Evolutionary conservation across 2,888 invertebrate species (phyloP).

Genomic region (Cybosia mesomella): DNA sequence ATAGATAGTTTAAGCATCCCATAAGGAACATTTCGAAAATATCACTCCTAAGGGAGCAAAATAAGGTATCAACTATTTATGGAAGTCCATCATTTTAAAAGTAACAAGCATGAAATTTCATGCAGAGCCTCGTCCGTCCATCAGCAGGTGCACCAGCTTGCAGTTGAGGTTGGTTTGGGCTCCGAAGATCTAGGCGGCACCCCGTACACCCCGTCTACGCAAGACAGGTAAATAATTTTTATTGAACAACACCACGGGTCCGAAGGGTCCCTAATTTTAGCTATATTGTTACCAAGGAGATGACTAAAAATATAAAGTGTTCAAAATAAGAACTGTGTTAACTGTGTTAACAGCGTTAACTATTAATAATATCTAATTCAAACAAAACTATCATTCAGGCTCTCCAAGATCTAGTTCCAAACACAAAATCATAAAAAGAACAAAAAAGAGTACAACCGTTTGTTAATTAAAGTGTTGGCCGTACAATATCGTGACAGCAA

Average conservation of each 20-base stretch:
- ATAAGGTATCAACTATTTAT: background rate
- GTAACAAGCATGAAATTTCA: background rate
- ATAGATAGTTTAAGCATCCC: too few species aligned
- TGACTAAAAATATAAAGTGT: background rate
- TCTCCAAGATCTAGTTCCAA: slow-evolving; percentile 7
- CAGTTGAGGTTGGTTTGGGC: too few species aligned
- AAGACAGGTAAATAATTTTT: too few species aligned
- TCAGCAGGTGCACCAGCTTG: too few species aligned
- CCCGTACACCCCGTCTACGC: too few species aligned
- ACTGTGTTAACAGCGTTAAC: background rate
- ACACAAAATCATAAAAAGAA: slow-evolving; percentile 18
- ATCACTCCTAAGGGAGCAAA: background rate
- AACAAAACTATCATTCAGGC: background rate
- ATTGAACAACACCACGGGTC: too few species aligned
- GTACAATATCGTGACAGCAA: slow-evolving; percentile 57
- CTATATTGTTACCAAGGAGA: too few species aligned
- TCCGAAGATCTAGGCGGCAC: too few species aligned
- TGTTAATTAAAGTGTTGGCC: slow-evolving; percentile 54
- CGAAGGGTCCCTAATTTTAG: too few species aligned
- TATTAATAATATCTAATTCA: background rate
- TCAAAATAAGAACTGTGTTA: background rate
- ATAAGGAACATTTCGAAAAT: background rate
- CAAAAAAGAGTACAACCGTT: slow-evolving; percentile 23
- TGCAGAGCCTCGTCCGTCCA: too few species aligned
- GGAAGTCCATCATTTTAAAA: background rate